phyloP scores from a whole-genome alignment of 2,888 invertebrate genomes.

The Leptopilina myrica region DNA sequence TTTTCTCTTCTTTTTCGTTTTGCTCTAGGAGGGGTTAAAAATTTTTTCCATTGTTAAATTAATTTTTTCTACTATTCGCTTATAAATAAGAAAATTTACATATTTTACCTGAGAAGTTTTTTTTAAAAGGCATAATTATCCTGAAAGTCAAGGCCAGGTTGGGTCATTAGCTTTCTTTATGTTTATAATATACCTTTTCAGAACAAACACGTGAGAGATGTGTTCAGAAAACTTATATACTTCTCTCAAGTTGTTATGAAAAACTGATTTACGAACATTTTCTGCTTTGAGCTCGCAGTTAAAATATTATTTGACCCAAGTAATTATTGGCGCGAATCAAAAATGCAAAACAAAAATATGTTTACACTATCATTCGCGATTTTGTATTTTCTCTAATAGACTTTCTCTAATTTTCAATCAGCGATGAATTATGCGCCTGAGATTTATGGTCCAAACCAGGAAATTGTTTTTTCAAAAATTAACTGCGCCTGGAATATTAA shows the following conservation, averaged over 20 bases:
- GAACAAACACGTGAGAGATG: conserved; percentile 1
- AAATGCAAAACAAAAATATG: conserved; percentile 5
- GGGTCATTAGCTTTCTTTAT: conserved; percentile 9
- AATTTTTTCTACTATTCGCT: background rate
- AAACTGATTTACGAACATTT: conserved; percentile 11
- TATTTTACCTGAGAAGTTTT: conserved; percentile 5
- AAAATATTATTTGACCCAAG: background rate
- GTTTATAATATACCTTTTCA: background rate
- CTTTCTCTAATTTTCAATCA: conserved; percentile 10
- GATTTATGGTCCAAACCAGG: conserved; percentile 18
- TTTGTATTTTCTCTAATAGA: background rate
- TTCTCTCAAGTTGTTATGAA: background rate
- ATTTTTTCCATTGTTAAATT: background rate
- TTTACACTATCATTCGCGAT: background rate
- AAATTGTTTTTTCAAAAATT: conserved; percentile 22
- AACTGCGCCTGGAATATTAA: background rate
- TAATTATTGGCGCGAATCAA: conserved; percentile 17
- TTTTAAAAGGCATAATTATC: conserved; percentile 20
- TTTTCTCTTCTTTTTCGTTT: no score
- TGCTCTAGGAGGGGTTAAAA: no score
- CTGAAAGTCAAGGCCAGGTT: conserved; percentile 26
- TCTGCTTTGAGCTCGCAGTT: background rate
- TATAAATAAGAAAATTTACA: background rate
- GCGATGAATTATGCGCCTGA: conserved; percentile 3
- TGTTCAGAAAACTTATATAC: no score